Conservation (phyloP, 2,797 vertebrate species). For the Odontamblyopus rebecca region DNA sequence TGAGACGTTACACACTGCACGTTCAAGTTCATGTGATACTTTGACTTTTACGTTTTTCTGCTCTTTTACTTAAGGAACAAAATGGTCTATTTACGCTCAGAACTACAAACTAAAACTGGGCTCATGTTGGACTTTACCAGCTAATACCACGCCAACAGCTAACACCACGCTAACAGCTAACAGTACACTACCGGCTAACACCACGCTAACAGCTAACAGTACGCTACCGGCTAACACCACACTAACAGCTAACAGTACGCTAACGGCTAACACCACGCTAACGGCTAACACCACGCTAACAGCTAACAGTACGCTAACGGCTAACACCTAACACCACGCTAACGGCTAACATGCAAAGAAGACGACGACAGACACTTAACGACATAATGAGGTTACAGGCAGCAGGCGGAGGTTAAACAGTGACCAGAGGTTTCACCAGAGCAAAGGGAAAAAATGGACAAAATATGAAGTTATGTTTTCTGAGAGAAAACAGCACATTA, state of each 20-base stretch:
- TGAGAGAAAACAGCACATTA: too few species aligned
- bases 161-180: not conserved
- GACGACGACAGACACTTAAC: constrained; percentile 36
- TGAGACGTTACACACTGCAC: too few species aligned
- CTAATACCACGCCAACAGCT: not conserved
- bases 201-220: constrained; percentile 9
- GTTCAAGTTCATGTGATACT: too few species aligned
- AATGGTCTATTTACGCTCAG: too few species aligned
- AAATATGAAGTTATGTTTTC: too few species aligned
- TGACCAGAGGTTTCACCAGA: constrained; percentile 52
- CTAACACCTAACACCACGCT: not conserved
- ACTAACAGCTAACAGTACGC: not conserved
- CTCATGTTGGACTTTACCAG: not conserved
- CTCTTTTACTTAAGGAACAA: too few species aligned
- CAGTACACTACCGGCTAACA: not conserved
- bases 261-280: constrained; percentile 6
- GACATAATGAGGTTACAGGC: not conserved
- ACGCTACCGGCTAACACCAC: not conserved
- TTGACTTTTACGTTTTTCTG: too few species aligned
- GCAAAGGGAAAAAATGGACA: too few species aligned
- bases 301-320: not conserved
- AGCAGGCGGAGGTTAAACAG: constrained; percentile 30
- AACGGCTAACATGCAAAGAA: constrained; percentile 26
- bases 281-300: constrained; percentile 12
- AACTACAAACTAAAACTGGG: too few species aligned